Conservation (phyloP, 2,888 invertebrate species). For the Caenorhabditis panamensis region DNA sequence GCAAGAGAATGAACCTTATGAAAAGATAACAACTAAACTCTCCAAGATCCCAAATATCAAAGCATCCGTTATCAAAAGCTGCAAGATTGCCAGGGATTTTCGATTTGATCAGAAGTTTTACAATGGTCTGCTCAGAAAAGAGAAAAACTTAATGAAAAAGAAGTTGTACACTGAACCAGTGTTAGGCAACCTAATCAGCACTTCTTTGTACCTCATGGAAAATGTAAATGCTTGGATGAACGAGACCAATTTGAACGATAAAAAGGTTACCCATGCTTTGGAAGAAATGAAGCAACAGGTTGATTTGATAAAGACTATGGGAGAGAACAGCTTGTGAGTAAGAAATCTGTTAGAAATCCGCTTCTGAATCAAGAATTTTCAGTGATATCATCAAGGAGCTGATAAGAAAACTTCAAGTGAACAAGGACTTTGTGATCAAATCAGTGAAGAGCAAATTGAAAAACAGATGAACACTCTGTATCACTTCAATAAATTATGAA, state of each 20-base stretch:
- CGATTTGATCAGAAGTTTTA: slow-evolving; percentile 13
- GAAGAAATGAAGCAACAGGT: not conserved
- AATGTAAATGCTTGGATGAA: not conserved
- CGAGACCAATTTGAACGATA: not conserved
- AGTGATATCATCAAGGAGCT: no score
- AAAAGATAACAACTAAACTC: not conserved
- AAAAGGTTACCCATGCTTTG: not conserved
- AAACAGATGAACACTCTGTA: no score
- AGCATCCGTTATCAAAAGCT: slow-evolving; percentile 13
- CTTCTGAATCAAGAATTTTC: no score
- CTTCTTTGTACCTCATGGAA: not conserved
- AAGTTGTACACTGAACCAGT: not conserved
- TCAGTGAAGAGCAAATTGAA: no score
- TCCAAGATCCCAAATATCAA: slow-evolving; percentile 27
- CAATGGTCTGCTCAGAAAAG: not conserved
- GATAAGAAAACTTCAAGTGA: no score
- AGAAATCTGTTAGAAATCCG: no score
- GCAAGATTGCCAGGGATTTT: slow-evolving; percentile 26
- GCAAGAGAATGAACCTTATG: not conserved
- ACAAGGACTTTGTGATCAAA: no score
- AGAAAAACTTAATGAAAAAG: not conserved
- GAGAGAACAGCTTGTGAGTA: no score
- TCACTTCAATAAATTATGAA: no score
- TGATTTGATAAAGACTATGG: no score
- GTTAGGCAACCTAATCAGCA: not conserved